These are phyloP conservation scores for Macrostomum lignano DNA, from an alignment of 1,140 invertebrate species.

Conservation along the genomic window DNA sequence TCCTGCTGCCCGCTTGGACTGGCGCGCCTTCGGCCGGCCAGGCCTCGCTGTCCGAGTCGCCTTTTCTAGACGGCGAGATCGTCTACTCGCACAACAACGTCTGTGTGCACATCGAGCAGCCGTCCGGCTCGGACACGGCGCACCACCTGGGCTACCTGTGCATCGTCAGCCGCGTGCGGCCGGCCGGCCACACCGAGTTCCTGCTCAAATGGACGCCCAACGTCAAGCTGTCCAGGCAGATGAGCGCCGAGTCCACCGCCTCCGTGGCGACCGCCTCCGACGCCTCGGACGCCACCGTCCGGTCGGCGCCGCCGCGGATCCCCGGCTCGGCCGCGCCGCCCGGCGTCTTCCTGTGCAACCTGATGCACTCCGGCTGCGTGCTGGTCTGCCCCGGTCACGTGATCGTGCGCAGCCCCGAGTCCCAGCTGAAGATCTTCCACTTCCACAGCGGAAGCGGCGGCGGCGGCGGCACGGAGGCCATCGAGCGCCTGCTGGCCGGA, in stretches of 20 bases:
- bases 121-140: constrained; percentile 44
- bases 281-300: background rate
- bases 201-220: too few relatives aligned
- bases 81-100: constrained; percentile 49
- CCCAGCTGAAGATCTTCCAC: constrained; percentile 77
- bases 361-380: background rate
- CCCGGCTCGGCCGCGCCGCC: too few relatives aligned
- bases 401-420: constrained; percentile 65
- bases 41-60: constrained; percentile 12
- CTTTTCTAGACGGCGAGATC: constrained; percentile 25
- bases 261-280: too few relatives aligned
- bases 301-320: background rate
- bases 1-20: too few relatives aligned
- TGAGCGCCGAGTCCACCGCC: too few relatives aligned
- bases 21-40: too few relatives aligned
- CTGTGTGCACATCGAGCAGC: constrained; percentile 62
- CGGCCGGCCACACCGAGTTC: too few relatives aligned
- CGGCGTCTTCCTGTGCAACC: too few relatives aligned
- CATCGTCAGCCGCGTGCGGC: too few relatives aligned
- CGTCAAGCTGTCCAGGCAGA: too few relatives aligned
- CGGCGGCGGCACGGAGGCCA: too few relatives aligned
- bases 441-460: constrained; percentile 84
- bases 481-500: too few relatives aligned
- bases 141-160: constrained; percentile 71
- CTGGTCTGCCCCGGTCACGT: constrained; percentile 62